phyloP scores from a whole-genome alignment of 2,113 vertebrate species.

The Tapirus terrestris region DNA sequence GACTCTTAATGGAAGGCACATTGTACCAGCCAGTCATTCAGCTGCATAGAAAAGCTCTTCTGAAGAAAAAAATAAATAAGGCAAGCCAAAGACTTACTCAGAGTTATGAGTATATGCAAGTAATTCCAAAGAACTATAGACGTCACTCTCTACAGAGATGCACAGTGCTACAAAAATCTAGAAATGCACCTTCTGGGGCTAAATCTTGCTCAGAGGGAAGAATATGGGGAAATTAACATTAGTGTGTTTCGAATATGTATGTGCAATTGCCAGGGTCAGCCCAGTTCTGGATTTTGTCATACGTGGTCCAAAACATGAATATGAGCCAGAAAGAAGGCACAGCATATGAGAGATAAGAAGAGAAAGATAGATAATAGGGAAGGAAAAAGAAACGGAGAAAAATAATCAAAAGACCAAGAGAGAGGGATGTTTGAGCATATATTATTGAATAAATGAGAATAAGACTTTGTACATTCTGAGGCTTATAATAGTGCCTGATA shows the following conservation, averaged over 20 bases:
- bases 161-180: background rate
- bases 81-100: background rate
- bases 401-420: background rate
- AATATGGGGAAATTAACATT: background rate
- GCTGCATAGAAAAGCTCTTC: background rate
- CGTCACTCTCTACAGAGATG: background rate
- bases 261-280: background rate
- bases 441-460: background rate
- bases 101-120: background rate
- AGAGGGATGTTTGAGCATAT: background rate
- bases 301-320: background rate
- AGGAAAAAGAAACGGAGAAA: background rate
- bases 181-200: background rate
- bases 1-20: background rate
- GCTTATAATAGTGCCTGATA: background rate
- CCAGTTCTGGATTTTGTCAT: background rate
- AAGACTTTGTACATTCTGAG: background rate
- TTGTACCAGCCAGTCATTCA: background rate
- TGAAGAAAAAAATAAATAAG: background rate
- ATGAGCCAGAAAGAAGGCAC: background rate
- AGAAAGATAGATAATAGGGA: background rate
- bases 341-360: background rate
- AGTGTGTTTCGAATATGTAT: background rate
- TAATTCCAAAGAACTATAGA: background rate
- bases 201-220: background rate